Evolutionary conservation across 2,113 vertebrate species (phyloP).

Genomic region (Bolborhynchus lineola): DNA sequence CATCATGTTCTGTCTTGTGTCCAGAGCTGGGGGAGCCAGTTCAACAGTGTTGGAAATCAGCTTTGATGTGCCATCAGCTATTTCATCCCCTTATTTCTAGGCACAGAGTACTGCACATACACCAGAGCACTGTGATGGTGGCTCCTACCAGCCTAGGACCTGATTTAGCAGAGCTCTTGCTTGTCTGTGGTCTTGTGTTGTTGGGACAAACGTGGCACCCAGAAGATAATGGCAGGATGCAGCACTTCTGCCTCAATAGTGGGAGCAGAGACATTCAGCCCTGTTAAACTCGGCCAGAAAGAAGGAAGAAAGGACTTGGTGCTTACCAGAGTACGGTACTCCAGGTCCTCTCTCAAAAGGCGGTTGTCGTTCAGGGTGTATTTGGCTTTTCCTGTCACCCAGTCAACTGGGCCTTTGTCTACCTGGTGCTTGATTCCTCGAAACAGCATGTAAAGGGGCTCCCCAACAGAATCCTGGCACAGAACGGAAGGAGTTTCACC

Average conservation of each 20-base stretch:
- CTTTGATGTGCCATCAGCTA: background rate
- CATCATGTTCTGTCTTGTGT: background rate
- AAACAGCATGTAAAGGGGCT: conserved; percentile 96
- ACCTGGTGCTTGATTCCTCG: conserved; percentile 98
- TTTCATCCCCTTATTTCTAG: background rate
- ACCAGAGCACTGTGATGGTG: background rate
- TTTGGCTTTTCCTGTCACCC: conserved; percentile 96
- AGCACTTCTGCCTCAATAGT: background rate
- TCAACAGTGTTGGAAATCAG: background rate
- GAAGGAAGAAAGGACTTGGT: background rate
- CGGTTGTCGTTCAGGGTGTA: conserved; percentile 97
- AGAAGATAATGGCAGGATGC: background rate
- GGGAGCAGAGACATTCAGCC: background rate
- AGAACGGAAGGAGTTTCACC: background rate
- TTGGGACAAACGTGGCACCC: background rate
- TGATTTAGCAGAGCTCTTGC: background rate
- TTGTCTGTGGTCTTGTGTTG: accelerated
- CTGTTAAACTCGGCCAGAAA: background rate
- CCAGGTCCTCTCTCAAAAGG: conserved; percentile 91
- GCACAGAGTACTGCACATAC: background rate
- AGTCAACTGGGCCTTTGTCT: conserved; percentile 95
- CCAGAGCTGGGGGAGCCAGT: background rate
- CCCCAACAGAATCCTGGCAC: conserved; percentile 90
- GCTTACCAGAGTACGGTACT: conserved; percentile 92
- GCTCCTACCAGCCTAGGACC: background rate